phyloP scores from a whole-genome alignment of 2,888 invertebrate genomes.

The Neoscelio sp. region DNA sequence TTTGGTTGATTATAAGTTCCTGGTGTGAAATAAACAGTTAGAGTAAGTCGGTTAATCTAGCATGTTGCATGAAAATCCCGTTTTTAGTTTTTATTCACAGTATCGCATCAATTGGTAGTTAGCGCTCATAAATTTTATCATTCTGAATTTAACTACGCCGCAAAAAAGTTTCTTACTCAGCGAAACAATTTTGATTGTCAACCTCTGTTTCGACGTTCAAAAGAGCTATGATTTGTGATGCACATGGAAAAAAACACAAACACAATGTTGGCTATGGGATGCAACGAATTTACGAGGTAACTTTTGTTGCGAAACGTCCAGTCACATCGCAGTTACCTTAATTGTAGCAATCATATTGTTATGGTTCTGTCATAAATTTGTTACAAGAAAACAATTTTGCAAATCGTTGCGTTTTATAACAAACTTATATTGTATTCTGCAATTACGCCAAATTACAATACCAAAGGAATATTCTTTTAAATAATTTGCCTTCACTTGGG shows the following conservation, averaged over 20 bases:
- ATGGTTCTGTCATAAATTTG: slow-evolving; percentile 25
- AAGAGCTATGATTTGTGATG: slow-evolving; percentile 58
- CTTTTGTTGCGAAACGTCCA: slow-evolving; percentile 24
- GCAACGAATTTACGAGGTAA: slow-evolving; percentile 33
- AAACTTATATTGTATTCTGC: slow-evolving; percentile 17
- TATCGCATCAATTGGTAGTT: slow-evolving; percentile 69
- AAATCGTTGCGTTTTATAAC: slow-evolving; percentile 22
- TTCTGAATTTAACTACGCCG: slow-evolving; percentile 51
- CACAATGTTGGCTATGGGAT: slow-evolving; percentile 20
- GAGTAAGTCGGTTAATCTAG: slow-evolving; percentile 38
- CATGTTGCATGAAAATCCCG: slow-evolving; percentile 72
- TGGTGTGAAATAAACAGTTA: slow-evolving; percentile 42
- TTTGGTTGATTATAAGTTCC: too few species aligned
- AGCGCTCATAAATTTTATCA: slow-evolving; percentile 64
- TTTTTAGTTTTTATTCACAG: slow-evolving; percentile 74
- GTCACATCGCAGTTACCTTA: slow-evolving; percentile 34
- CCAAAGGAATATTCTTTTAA: slow-evolving; percentile 11
- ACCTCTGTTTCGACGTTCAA: slow-evolving; percentile 37
- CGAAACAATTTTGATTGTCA: slow-evolving; percentile 61
- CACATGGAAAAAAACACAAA: slow-evolving; percentile 22
- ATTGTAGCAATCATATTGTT: slow-evolving; percentile 47
- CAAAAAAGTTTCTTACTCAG: slow-evolving; percentile 56
- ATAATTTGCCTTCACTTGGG: slow-evolving; percentile 5
- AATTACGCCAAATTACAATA: slow-evolving; percentile 16
- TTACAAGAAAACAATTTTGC: slow-evolving; percentile 34